Evolutionary conservation across 2,797 vertebrate genomes (phyloP), one percentile per base, ranked within the genome.

Genomic region (Phylloscopus collybita): DNA sequence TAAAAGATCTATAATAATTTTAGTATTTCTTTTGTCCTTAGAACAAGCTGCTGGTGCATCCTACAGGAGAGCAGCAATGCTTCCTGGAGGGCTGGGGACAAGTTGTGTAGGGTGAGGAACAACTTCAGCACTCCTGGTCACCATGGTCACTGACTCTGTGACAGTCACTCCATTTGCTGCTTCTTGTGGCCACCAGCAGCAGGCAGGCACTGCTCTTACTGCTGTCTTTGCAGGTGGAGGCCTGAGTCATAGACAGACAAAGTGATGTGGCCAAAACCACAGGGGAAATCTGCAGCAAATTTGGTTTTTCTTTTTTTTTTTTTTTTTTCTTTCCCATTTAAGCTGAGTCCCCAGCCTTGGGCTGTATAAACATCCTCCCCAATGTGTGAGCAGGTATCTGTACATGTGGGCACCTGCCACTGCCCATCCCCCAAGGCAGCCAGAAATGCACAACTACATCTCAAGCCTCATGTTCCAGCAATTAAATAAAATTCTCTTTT

Each of bases 91-190:
- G 75, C 20, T 80, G 32, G 22, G 25, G 23, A 38, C 25, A 62
- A 54, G 51, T 4, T 20, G 26, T 3, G 1, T 11, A 16, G 59
- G 26, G 22, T 45, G 56, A 86, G 26, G 34, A 50, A 30, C 32
- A 40, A 23, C 32, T 45, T 57, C 8, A 50, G 20, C 11, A 2
- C n/a, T 73, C 4, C 5, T 0, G 0, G 0, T 54, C 32, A 21
- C 23, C 0, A 1, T n/a, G 53, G 38, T 38, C 10, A 13, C 19
- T 2, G 3, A 61, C 27, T 66, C 80, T 19, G 13, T 47, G 74
- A 5, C 26, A 8, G 70, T 65, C 30, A 5, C 16, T 61, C 61
- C 64, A 5, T 6, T 1, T 10, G 27, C 36, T 36, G n/a, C 62
- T 70, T 15, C n/a, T 30, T 1, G 5, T 15, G 32, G 71, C 53